These are phyloP conservation scores for Forpus xanthops DNA, from an alignment of 2,797 vertebrate species.

Conservation along the genomic window DNA sequence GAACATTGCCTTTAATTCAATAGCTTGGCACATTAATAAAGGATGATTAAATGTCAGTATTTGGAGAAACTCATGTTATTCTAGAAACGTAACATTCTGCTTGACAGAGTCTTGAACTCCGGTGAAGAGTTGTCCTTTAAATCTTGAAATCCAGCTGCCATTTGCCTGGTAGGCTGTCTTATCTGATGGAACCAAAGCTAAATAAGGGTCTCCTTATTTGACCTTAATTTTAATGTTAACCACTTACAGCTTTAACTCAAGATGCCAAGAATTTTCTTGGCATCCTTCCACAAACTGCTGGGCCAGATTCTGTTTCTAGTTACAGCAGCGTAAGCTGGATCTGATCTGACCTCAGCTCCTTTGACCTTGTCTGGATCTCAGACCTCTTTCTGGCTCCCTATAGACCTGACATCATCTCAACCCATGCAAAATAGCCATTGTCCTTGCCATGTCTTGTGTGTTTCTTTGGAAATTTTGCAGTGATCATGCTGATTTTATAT, in stretches of 20 bases:
- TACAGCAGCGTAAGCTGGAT: neutral
- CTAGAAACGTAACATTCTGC: conserved; percentile 13
- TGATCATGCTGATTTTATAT: neutral
- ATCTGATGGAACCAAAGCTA: conserved; percentile 40
- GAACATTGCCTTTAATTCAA: neutral
- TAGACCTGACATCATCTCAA: neutral
- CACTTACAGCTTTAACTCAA: conserved; percentile 24
- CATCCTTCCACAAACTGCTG: neutral
- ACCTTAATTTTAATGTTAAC: conserved; percentile 46
- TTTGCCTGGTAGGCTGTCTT: conserved; percentile 30
- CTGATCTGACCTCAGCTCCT: neutral
- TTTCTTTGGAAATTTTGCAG: neutral
- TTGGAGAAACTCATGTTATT: neutral
- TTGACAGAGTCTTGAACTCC: neutral
- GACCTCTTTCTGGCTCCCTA: neutral
- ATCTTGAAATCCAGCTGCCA: neutral
- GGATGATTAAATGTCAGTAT: conserved; percentile 10
- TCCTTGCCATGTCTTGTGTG: neutral
- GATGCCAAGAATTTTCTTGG: conserved; percentile 41
- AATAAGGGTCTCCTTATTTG: conserved; percentile 35
- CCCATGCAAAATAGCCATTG: neutral
- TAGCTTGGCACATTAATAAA: conserved; percentile 1
- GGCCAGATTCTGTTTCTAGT: conserved; percentile 18
- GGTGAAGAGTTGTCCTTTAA: conserved; percentile 20
- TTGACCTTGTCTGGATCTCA: neutral